Evolutionary conservation across 1,140 invertebrate genomes (phyloP).

Genomic region (Cydia splendana): DNA sequence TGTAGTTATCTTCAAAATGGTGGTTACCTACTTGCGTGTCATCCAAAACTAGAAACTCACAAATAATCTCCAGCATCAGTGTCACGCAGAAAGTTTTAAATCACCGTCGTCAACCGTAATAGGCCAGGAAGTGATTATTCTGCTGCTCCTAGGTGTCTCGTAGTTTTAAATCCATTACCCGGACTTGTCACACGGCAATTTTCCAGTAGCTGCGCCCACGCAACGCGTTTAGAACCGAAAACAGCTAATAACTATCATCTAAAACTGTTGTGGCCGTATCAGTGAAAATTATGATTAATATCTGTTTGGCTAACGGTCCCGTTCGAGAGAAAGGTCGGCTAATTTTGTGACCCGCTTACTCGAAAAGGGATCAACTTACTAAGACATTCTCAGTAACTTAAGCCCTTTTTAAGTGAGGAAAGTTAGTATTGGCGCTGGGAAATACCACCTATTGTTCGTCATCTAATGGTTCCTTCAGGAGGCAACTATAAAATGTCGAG

Average conservation of each 20-base stretch:
- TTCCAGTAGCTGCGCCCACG: slow-evolving; percentile 72
- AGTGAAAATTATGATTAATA: slow-evolving; percentile 80
- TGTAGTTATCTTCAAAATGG: neutral
- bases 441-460: slow-evolving; percentile 18
- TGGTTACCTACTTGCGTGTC: neutral
- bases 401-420: neutral
- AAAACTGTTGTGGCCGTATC: slow-evolving; percentile 68
- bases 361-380: neutral
- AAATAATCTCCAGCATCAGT: neutral
- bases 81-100: slow-evolving; percentile 27
- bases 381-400: neutral
- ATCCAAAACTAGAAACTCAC: slow-evolving; percentile 5
- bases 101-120: slow-evolving; percentile 44
- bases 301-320: slow-evolving; percentile 73
- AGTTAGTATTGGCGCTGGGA: neutral
- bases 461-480: slow-evolving; percentile 13
- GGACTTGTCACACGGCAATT: slow-evolving; percentile 74
- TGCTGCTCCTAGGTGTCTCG: slow-evolving; percentile 62
- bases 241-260: slow-evolving; percentile 76
- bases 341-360: slow-evolving; percentile 22
- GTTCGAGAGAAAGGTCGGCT: slow-evolving; percentile 45
- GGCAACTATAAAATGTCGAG: slow-evolving; percentile 11
- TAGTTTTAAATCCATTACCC: slow-evolving; percentile 77
- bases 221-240: slow-evolving; percentile 59
- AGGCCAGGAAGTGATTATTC: slow-evolving; percentile 73